A percentile compares a stretch with the other conserved stretches of the same genome.
Conservation (phyloP, 2,113 vertebrate genomes). For the Caracal caracal region DNA sequence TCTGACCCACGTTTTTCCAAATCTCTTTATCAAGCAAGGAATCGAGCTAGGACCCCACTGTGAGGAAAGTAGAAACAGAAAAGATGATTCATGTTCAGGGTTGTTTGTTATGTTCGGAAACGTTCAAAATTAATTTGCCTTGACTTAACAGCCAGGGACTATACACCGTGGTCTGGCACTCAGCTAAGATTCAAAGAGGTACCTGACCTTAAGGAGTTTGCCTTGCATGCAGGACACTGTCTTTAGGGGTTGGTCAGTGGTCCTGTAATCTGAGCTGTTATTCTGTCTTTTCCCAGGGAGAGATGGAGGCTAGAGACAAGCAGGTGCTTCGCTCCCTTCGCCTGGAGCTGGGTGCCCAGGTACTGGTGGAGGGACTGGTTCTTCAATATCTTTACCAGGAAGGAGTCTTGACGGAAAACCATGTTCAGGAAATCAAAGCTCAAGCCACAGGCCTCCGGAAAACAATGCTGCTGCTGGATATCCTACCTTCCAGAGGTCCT, state of each 20-base stretch:
- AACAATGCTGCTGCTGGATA: constrained; percentile 90
- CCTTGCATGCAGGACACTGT: neutral
- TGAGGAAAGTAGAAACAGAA: constrained; percentile 22
- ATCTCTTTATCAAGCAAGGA: neutral
- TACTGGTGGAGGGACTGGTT: constrained; percentile 91
- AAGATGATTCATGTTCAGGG: neutral
- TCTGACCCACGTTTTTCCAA: neutral
- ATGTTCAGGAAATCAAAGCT: constrained; percentile 91
- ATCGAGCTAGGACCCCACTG: neutral
- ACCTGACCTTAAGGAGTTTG: neutral
- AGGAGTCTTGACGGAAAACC: constrained; percentile 88
- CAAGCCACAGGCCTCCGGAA: constrained; percentile 87
- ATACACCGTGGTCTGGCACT: neutral
- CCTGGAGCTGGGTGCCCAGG: constrained; percentile 89
- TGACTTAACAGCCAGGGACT: neutral
- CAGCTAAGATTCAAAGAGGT: neutral
- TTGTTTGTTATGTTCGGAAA: neutral
- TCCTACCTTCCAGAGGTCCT: constrained; percentile 93
- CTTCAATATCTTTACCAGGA: constrained; percentile 95
- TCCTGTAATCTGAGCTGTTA: neutral
- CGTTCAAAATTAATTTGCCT: neutral
- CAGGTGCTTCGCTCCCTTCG: constrained; percentile 89
- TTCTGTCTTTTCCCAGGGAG: constrained; percentile 68
- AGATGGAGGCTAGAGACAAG: constrained; percentile 92
- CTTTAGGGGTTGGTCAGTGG: neutral